Evolutionary conservation across 2,888 invertebrate genomes (phyloP), one percentile per base, ranked within the genome.

Genomic region (Himalopsyche anomala): DNA sequence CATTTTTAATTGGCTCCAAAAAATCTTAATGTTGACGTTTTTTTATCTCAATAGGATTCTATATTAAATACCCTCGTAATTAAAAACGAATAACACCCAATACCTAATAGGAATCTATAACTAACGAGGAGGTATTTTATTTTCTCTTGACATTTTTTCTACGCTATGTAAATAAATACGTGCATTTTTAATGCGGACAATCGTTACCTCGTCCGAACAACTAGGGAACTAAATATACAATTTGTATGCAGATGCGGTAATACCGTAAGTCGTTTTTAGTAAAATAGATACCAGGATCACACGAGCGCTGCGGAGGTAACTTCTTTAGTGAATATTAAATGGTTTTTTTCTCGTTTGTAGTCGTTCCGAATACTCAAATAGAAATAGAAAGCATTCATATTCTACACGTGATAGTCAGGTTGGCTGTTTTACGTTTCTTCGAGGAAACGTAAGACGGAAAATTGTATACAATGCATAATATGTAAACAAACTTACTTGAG

Each of bases 221-320:
- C 36, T 74, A 36, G 74, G 84, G 86, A 88, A 85, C 82, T 85
- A 85, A 86, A 87, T 84, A 85, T 80, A 55, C 86, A 80, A 87
- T 88, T 88, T 84, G 88, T 88, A 88, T 88, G 88, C 85, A 86
- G 86, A 88, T 87, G 83, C 69, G 81, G 79, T 85, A 55, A 12
- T 81, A 86, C 74, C 87, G 85, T 86, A 87, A 86, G 87, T 87
- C 86, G 87, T 87, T 87, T 87, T 87, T 87, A 85, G 85, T 87
- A 83, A 87, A 86, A 86, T 79, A 85, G 87, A 87, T 86, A 86
- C 82, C 83, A 45, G 86, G 84, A 86, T 81, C 81, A 74, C 81
- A 82, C 80, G 54, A 55, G 80, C 74, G 84, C 80, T 62, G 28
- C 69, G 85, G 56, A 82, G 84, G 84, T 87, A 86, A 86, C 85